These are phyloP conservation scores for Tricholauxania praeusta DNA, from an alignment of 2,888 invertebrate genomes.

Conservation along the genomic window DNA sequence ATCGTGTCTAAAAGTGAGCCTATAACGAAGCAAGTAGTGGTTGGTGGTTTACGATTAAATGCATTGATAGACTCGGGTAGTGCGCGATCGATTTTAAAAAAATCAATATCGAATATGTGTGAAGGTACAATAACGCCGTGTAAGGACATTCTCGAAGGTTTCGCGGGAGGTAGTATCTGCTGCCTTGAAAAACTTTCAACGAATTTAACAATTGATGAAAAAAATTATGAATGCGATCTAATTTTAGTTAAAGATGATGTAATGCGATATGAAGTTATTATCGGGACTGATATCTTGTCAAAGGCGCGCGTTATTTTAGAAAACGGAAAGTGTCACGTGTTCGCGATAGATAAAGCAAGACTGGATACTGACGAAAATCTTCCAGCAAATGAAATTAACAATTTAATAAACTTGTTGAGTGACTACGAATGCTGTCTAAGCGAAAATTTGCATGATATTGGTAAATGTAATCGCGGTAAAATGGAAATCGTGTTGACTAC, in stretches of 20 bases:
- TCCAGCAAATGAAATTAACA: not conserved
- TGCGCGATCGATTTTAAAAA: not conserved
- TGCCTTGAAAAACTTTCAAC: constrained; percentile 10
- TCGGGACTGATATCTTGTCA: constrained; percentile 35
- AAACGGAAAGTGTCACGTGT: constrained; percentile 32
- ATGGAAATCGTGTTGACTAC: constrained; percentile 37
- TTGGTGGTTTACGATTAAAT: no score
- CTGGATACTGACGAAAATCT: constrained; percentile 13
- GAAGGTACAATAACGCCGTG: no score
- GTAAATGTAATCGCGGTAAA: constrained; percentile 35
- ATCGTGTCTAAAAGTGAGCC: no score
- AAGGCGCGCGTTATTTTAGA: constrained; percentile 36
- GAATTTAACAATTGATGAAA: constrained; percentile 23
- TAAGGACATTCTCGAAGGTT: constrained; percentile 20
- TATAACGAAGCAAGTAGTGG: not conserved
- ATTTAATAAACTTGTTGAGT: constrained; percentile 22
- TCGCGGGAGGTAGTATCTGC: constrained; percentile 33
- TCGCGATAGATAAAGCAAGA: not conserved
- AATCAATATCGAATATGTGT: not conserved
- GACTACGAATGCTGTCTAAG: constrained; percentile 35
- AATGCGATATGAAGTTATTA: constrained; percentile 31
- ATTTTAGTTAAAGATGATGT: constrained; percentile 25
- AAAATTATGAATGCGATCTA: constrained; percentile 25
- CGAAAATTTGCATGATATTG: constrained; percentile 33
- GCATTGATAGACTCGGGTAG: constrained; percentile 7